Evolutionary conservation across 2,888 invertebrate genomes (phyloP), one percentile per base, ranked within the genome.

Genomic region (Andrena hattorfiana): DNA sequence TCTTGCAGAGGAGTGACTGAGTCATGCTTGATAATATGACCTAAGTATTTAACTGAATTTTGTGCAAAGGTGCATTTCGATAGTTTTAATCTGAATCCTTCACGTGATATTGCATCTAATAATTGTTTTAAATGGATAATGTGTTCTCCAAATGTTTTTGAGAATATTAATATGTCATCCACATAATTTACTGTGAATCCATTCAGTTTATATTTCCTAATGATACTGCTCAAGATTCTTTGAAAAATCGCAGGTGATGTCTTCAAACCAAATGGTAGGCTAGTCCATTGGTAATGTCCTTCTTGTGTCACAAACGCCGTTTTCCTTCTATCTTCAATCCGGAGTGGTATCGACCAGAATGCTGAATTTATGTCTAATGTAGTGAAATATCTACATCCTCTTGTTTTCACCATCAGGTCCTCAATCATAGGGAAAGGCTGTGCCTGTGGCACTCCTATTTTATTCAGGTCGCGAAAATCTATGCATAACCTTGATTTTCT

Each of bases 311-410:
- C 42, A 42, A 42, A 42, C 13, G 42, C 89, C n/a, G 85, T 86
- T 67, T 87, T 88, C 8, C 35, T 2, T 75, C 85, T 86, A 51
- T 89, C 87, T 69, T 73, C 56, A 2, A 84, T 79, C 48, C 77
- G 7, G 8, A 88, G 49, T 0, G 88, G 85, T 5, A 89, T 89
- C 26, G 85, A 83, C 89, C 87, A 90, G 64, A 89, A 90, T 0
- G 88, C 89, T 20, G 90, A 89, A 42, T 90, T 90, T 54, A 89
- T 85, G 42, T 42, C 42, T 42, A 42, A 42, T 42, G 42, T 42
- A 13, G 42, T 42, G 42, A 42, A 42, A 42, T 42, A 60, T 89
- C 89, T 7, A 90, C n/a, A 42, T 42, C 42, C 35, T 49, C 49
- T 69, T 51, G 68, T 69, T 69, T 68, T 73, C 6, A 13, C 51